Evolutionary conservation across 2,888 invertebrate species (phyloP), one percentile per base, ranked within the genome.

Genomic region (Euproctis similis): DNA sequence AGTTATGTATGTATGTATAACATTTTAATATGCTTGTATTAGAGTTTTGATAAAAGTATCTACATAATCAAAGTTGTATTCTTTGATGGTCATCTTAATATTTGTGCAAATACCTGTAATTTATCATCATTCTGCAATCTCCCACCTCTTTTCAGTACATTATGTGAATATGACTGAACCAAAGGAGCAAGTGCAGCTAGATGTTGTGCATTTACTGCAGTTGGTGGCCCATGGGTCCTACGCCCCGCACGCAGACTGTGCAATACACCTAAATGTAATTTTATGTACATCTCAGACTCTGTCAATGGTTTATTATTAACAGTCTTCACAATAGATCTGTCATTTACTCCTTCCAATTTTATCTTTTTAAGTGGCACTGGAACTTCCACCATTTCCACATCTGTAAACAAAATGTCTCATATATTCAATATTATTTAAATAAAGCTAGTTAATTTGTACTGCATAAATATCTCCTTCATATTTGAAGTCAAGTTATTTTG

Each of bases 221-320:
- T 87, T 0, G 89, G 87, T 0, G 88, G 87, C 0, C 74, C 76
- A 4, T 53, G 71, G 24, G 56, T 75, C 53, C 73, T 55, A 24
- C 66, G 85, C 49, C 73, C 80, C 0, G 90, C 89, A 2, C 89
- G 61, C 35, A 92, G 63, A 32, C 90, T 89, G 42, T 89, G 88
- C 28, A 93, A 56, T 7, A 92, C 76, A 0, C 89, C 89, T 12
- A 92, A 66, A 54, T 92, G 92, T 12, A 92, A 68, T 44, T 88
- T 87, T n/a, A 87, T 86, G 42, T 92, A 92, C 4, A 87, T 48
- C 34, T 86, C 85, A 0, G 59, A 34, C 31, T 76, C 73, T 0
- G 64, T 53, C n/a, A 72, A 36, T 1, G 53, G 38, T 28, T 63
- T 68, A 8, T 53, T 53, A 0, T 48, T 46, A 1, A 60, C 50